These are phyloP conservation scores for Myripristis jacobus DNA, from an alignment of 2,797 vertebrate genomes.

Conservation along the genomic window DNA sequence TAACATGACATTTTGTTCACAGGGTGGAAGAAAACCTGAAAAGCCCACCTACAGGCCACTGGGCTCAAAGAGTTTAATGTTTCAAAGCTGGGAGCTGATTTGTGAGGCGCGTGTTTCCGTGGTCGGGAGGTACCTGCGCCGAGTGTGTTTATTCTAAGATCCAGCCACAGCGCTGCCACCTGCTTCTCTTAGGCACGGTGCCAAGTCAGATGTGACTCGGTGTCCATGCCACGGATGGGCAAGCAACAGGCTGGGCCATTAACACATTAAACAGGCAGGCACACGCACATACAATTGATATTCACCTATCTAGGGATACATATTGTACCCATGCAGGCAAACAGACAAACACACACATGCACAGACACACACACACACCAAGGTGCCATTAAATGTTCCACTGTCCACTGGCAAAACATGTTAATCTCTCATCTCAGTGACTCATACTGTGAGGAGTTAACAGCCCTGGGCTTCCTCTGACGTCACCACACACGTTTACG, in stretches of 20 bases:
- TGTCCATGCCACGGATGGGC: slow-evolving; percentile 66
- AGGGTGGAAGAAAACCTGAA: too few species aligned
- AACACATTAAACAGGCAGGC: slow-evolving; percentile 80
- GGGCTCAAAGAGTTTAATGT: too few species aligned
- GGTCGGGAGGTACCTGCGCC: neutral
- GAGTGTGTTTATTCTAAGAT: slow-evolving; percentile 11
- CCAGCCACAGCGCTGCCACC: slow-evolving; percentile 59
- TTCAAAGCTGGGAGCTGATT: too few species aligned
- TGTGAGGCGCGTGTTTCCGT: slow-evolving; percentile 16
- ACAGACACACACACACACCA: slow-evolving; percentile 28
- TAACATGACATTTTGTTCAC: too few species aligned
- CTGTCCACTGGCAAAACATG: slow-evolving; percentile 51
- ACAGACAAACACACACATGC: slow-evolving; percentile 15
- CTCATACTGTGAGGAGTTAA: slow-evolving; percentile 61
- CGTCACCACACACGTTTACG: slow-evolving; percentile 14
- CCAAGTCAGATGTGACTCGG: slow-evolving; percentile 77
- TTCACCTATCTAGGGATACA: slow-evolving; percentile 40
- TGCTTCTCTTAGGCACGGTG: slow-evolving; percentile 56
- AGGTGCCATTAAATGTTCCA: slow-evolving; percentile 75
- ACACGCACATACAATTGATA: slow-evolving; percentile 61
- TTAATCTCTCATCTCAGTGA: slow-evolving; percentile 59
- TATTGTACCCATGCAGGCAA: slow-evolving; percentile 43
- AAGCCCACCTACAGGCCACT: too few species aligned
- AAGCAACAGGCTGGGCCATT: slow-evolving; percentile 69
- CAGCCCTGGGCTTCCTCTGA: slow-evolving; percentile 59